Base-by-base conservation (phyloP, 2,888 invertebrate species). In the Seladonia tumulorum region DNA sequence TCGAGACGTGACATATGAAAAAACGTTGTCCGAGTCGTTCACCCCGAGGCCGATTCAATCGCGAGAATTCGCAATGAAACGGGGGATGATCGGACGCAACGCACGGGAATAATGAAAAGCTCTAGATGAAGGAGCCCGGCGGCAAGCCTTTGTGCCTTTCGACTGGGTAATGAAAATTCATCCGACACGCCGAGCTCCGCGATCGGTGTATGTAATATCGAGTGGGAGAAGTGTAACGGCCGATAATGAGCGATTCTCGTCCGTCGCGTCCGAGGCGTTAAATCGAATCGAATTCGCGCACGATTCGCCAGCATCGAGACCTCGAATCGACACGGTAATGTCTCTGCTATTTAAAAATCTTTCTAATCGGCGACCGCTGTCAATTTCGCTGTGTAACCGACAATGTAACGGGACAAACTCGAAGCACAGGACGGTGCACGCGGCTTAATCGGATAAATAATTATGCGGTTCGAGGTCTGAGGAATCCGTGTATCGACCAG, bases 31-130 rank as follows among this genome's bases (percentile, higher is more conserved):
- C 35, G 35, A 35, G 18, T 12, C 5, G 16, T 63, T 76, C 68
- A 79, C 49, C 82, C 57, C 49, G 49, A 22, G 35, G 18, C 25
- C 45, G 79, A 53, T 35, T 73, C 14, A 49, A 77, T 73, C 70
- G 35, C 35, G 73, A 22, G 73, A 87, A 77, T 87, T 49, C 45
- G 25, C 80, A 88, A 88, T 85, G 80, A 82, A 86, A 80, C 73
- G 84, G 10, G 4, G 35, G 14, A 29, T 10, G 18, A n/a, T 49
- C 72, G 42, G 66, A 66, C 49, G 35, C 70, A 76, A 82, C 72
- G 79, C 85, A 72, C 80, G 74, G 79, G 66, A 82, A 85, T 88
- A 90, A 90, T 85, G 83, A 83, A 70, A 88, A 85, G 73, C 47
- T 70, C 79, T 71, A 63, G 73, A 74, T 10, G 57, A 86, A 76